These are phyloP conservation scores for Geotrupes spiniger DNA, from an alignment of 2,888 invertebrate genomes.

Conservation along the genomic window DNA sequence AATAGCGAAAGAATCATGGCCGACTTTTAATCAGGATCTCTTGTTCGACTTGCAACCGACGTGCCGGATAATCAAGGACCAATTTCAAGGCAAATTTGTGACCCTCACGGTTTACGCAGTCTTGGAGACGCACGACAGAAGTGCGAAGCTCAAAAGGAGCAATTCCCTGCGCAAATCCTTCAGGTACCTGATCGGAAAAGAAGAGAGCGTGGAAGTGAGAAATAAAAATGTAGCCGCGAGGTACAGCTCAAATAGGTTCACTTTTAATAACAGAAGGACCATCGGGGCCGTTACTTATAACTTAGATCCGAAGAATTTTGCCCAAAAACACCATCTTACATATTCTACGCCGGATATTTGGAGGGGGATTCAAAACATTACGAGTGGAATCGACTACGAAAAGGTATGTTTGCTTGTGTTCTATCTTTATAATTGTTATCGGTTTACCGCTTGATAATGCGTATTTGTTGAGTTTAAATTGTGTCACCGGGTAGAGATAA, in stretches of 20 bases:
- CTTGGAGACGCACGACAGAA: slow-evolving; percentile 53
- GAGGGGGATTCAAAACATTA: slow-evolving; percentile 64
- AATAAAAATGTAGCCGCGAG: slow-evolving; percentile 22
- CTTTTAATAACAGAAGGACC: slow-evolving; percentile 62
- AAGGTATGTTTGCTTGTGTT: slow-evolving; percentile 49
- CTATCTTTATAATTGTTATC: background rate
- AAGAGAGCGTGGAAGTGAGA: slow-evolving; percentile 21
- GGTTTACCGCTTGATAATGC: too few relatives aligned
- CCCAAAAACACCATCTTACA: slow-evolving; percentile 58
- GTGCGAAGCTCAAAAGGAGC: background rate
- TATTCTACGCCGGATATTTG: slow-evolving; percentile 69
- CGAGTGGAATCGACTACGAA: slow-evolving; percentile 57
- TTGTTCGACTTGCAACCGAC: slow-evolving; percentile 61
- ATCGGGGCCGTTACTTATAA: slow-evolving; percentile 69
- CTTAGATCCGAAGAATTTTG: slow-evolving; percentile 63
- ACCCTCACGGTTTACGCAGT: slow-evolving; percentile 68
- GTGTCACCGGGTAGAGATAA: too few relatives aligned
- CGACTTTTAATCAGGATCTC: slow-evolving; percentile 77
- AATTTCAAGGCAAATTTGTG: slow-evolving; percentile 64
- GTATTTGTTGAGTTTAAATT: too few relatives aligned
- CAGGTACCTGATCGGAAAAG: slow-evolving; percentile 17
- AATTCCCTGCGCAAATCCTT: slow-evolving; percentile 18
- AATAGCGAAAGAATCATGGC: slow-evolving; percentile 73
- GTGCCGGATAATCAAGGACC: slow-evolving; percentile 54
- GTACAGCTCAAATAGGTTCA: slow-evolving; percentile 54